These are phyloP conservation scores for Xestobium rufovillosum DNA, from an alignment of 2,888 invertebrate species.

Conservation along the genomic window DNA sequence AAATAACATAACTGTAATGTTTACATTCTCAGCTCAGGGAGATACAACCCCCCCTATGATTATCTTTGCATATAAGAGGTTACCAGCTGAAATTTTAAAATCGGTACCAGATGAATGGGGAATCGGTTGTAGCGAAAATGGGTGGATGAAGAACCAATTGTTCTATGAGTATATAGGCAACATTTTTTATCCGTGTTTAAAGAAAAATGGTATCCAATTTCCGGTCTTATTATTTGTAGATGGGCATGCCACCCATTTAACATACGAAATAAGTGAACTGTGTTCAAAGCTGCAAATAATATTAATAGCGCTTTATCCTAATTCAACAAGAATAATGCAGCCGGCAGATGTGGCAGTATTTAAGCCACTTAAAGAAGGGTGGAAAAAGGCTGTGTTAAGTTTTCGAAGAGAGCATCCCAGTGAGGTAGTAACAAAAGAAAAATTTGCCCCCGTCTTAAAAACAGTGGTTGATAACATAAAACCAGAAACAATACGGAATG, in stretches of 20 bases:
- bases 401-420: constrained; percentile 25
- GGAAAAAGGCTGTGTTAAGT: constrained; percentile 28
- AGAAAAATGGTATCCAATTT: constrained; percentile 24
- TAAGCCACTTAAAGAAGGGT: constrained; percentile 21
- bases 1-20: constrained; percentile 33
- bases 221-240: constrained; percentile 37
- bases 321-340: constrained; percentile 26
- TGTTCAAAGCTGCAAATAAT: constrained; percentile 19
- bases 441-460: constrained; percentile 13
- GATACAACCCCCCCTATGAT: constrained; percentile 32
- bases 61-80: constrained; percentile 34
- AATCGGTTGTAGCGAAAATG: constrained; percentile 35
- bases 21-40: constrained; percentile 33
- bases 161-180: constrained; percentile 36
- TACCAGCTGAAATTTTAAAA: constrained; percentile 31
- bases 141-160: constrained; percentile 39
- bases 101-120: constrained; percentile 36
- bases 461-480: constrained; percentile 8
- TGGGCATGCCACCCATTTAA: constrained; percentile 23
- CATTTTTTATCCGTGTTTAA: constrained; percentile 33
- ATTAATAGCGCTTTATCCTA: constrained; percentile 24
- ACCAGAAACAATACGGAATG: constrained; percentile 9
- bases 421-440: constrained; percentile 15
- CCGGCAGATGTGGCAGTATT: constrained; percentile 26
- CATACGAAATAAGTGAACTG: constrained; percentile 18